Evolutionary conservation across 2,113 vertebrate genomes (phyloP), one percentile per base, ranked within the genome.

Genomic region (Python bivittatus): DNA sequence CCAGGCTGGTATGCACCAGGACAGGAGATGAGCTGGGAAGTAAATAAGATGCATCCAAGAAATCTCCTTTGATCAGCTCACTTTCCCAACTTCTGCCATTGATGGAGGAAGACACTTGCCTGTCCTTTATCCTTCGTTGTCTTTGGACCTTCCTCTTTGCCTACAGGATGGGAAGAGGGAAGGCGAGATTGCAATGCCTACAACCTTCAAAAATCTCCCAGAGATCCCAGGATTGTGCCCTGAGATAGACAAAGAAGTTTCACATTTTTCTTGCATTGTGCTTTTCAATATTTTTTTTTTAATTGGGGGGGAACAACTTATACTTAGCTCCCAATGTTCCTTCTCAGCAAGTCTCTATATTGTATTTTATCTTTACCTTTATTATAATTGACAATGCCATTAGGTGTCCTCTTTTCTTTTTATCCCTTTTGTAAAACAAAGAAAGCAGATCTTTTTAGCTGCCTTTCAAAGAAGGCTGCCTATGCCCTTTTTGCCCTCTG

Each of bases 401-500:
- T 57, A 33, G 25, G 13, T 33, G 61, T 90, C 33, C 48, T 38
- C 27, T 22, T 44, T 29, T 33, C 22, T 52, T 15, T 64, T 64
- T 72, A 29, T 87, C 48, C n/a, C 29, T 38, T 7, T 57, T 79
- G 33, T 88, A 88, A 88, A 92, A 86, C 25, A 79, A 57, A 92
- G 52, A 23, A 17, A 61, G 25, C 52, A 25, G 29, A 72, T 72
- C 52, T 44, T 88, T 92, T 72, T 2, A 29, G 61, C 29, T 48
- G 72, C 53, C 54, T 88, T 79, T 83, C 64, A 88, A 20, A 88
- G n/a, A 17, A 38, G 5, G 15, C 44, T 79, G 56, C 64, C 79
- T 72, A 53, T 88, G 61, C 25, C 91, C 91, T 83, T 92, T 92
- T 27, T 22, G 86, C 64, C 91, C 91, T 88, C 85, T 48, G 23